Evolutionary conservation across 2,797 vertebrate genomes (phyloP).

Genomic region (Gambelia wislizenii): DNA sequence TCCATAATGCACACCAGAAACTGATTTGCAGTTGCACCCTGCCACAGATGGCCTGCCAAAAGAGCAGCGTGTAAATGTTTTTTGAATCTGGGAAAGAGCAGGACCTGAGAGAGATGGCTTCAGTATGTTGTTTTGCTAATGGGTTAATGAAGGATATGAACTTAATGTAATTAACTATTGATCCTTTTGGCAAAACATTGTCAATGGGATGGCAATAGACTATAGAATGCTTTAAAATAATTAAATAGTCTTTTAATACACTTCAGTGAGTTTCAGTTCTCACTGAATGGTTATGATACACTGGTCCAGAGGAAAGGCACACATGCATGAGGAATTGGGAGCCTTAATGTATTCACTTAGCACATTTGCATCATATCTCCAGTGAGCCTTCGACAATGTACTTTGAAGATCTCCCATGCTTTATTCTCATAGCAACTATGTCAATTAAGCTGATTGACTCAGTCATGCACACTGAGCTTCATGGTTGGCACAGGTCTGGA

Average conservation of each 20-base stretch:
- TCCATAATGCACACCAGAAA: neutral
- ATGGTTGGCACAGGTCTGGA: neutral
- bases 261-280: neutral
- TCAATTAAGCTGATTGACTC: neutral
- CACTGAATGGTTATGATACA: neutral
- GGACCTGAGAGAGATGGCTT: neutral
- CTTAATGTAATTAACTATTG: conserved; percentile 28
- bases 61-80: neutral
- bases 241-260: neutral
- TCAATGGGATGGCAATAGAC: neutral
- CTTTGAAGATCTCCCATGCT: neutral
- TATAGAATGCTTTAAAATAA: neutral
- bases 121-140: conserved; percentile 6
- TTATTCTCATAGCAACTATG: neutral
- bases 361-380: neutral
- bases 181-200: conserved; percentile 3
- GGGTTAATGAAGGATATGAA: conserved; percentile 44
- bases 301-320: neutral
- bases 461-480: neutral
- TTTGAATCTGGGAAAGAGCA: neutral
- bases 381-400: neutral
- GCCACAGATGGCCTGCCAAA: neutral
- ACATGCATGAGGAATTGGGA: neutral
- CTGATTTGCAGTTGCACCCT: neutral
- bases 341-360: neutral